phyloP scores from a whole-genome alignment of 2,797 vertebrate genomes.

The Geotrypetes seraphini region DNA sequence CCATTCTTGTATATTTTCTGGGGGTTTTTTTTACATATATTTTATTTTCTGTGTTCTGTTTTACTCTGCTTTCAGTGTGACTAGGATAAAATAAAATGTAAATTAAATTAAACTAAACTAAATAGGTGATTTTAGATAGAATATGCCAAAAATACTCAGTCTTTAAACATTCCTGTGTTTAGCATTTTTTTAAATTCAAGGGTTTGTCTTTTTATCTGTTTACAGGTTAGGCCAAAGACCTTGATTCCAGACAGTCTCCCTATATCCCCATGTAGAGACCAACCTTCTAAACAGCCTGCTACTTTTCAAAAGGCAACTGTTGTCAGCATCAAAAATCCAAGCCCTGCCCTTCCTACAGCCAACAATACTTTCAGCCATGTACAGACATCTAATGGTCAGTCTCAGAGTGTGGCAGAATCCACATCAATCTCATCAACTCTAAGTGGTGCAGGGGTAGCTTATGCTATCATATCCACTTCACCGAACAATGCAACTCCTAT shows the following conservation, averaged over 20 bases:
- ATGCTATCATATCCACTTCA: constrained; percentile 87
- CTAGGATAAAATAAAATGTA: too few species aligned
- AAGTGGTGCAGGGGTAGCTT: constrained; percentile 74
- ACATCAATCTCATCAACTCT: constrained; percentile 48
- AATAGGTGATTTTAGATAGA: too few species aligned
- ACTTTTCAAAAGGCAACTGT: constrained; percentile 61
- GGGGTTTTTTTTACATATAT: too few species aligned
- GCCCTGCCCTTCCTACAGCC: constrained; percentile 80
- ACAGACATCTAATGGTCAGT: constrained; percentile 51
- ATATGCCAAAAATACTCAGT: too few species aligned
- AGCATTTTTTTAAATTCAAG: too few species aligned
- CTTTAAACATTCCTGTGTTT: too few species aligned
- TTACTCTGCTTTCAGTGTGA: too few species aligned
- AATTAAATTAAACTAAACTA: too few species aligned
- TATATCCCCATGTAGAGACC: constrained; percentile 71
- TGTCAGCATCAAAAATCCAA: constrained; percentile 68
- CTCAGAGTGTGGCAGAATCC: constrained; percentile 32
- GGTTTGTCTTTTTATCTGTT: too few species aligned
- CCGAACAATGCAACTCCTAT: constrained; percentile 55
- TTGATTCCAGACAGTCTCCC: constrained; percentile 95
- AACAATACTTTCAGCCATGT: constrained; percentile 86
- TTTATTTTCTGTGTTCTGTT: too few species aligned
- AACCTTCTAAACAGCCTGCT: constrained; percentile 70
- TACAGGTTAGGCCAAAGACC: constrained; percentile 96
- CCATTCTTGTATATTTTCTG: too few species aligned